phyloP scores from a whole-genome alignment of 2,888 invertebrate species.

The Nymphalis polychloros region DNA sequence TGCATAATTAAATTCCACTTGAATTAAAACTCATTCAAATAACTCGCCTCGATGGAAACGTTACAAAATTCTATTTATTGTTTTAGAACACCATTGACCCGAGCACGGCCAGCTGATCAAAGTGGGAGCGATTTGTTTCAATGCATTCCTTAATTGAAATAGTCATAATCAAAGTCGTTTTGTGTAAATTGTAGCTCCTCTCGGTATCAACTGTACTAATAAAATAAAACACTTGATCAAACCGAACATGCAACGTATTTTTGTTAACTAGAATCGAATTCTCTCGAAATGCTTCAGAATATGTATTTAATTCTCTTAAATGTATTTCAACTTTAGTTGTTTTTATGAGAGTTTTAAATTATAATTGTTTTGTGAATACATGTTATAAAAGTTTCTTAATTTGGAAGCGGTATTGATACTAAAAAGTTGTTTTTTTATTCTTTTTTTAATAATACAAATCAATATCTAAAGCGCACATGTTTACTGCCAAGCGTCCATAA shows the following conservation, averaged over 20 bases:
- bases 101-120: constrained; percentile 39
- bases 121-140: constrained; percentile 43
- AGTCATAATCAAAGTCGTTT: constrained; percentile 42
- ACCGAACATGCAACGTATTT: constrained; percentile 48
- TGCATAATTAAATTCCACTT: not conserved
- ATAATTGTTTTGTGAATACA: too few relatives aligned
- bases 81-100: constrained; percentile 26
- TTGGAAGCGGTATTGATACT: too few relatives aligned
- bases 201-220: constrained; percentile 44
- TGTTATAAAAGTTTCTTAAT: too few relatives aligned
- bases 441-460: too few relatives aligned
- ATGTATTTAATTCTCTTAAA: too few relatives aligned
- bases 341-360: too few relatives aligned
- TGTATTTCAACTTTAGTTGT: too few relatives aligned
- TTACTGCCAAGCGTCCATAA: too few relatives aligned
- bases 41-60: constrained; percentile 8
- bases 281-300: too few relatives aligned
- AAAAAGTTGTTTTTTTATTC: too few relatives aligned
- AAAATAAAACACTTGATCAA: constrained; percentile 53
- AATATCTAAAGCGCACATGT: too few relatives aligned
- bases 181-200: constrained; percentile 16
- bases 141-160: constrained; percentile 49
- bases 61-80: constrained; percentile 22
- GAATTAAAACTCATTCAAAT: constrained; percentile 22
- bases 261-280: constrained; percentile 11